Evolutionary conservation across 2,888 invertebrate genomes (phyloP), one percentile per base, ranked within the genome.

Genomic region (Meteorus colon): DNA sequence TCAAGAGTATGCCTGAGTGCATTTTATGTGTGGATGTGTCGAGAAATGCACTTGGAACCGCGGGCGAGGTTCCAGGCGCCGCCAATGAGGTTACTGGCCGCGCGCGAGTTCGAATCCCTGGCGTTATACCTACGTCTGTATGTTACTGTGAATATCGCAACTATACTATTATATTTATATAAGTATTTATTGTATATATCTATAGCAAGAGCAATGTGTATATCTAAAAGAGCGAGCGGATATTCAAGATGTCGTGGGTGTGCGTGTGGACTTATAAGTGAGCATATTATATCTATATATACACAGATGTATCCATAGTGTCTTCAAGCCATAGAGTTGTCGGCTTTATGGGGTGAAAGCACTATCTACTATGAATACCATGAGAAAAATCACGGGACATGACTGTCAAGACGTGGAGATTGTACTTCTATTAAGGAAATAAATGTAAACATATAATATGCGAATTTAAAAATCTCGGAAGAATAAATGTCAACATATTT

Each of bases 21-120:
- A 75, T 75, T 71, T 19, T 1, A n/a, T 48, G 48, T 48, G 48
- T 70, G n/a, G 5, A 24, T 27, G 59, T 73, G 76, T 79, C 74
- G 80, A 76, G 79, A 70, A 78, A 80, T 81, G 80, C 80, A 81
- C 81, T 77, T 81, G 81, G 81, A 80, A 60, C 71, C 79, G 79
- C 76, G 80, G 80, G 81, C 80, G 80, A 81, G 79, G 81, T 79
- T 81, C 76, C 80, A 79, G 81, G 80, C 80, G 80, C 82, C 82
- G 81, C 82, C 82, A 81, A 79, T 79, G 81, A 80, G 81, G 82
- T 82, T 80, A 81, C 75, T 82, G 82, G 80, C 82, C 82, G 79
- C 78, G 71, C 80, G 77, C 77, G 81, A 80, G 80, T 77, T 81
- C 80, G 81, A 79, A 79, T 81, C 78, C 76, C 77, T 72, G 68